Evolutionary conservation across 2,797 vertebrate genomes (phyloP).

Genomic region (Cynopterus sphinx): DNA sequence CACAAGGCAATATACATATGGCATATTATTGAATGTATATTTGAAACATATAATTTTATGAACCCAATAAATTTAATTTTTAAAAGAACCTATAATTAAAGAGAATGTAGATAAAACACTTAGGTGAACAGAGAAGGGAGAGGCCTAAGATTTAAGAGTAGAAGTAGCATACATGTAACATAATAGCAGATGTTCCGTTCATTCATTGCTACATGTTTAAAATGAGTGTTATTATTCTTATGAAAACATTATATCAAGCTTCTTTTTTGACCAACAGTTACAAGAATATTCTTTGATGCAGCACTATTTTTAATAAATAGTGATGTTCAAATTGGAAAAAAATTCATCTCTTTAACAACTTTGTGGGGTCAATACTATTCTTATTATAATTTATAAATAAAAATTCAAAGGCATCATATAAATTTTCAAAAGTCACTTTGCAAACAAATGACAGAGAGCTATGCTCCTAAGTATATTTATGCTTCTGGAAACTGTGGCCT

Average conservation of each 20-base stretch:
- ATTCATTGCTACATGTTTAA: constrained; percentile 12
- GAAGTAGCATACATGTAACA: constrained; percentile 4
- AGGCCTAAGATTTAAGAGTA: not conserved
- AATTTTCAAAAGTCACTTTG: not conserved
- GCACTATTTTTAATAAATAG: constrained; percentile 25
- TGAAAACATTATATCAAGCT: not conserved
- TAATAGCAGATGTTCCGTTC: not conserved
- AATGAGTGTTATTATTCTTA: not conserved
- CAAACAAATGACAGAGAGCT: not conserved
- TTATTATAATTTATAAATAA: not conserved
- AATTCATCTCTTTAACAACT: not conserved
- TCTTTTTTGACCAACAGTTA: not conserved
- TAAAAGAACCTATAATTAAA: constrained; percentile 25
- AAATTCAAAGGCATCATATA: not conserved
- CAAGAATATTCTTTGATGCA: not conserved
- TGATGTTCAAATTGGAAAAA: not conserved
- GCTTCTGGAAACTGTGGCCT: not conserved
- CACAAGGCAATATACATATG: too few relatives aligned
- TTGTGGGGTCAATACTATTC: not conserved
- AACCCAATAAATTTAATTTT: too few relatives aligned
- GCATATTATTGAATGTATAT: too few relatives aligned
- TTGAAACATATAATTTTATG: too few relatives aligned
- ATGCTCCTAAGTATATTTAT: not conserved
- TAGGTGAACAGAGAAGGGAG: constrained; percentile 13
- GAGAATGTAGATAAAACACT: not conserved